Conservation (phyloP, 2,888 invertebrate species). For the Synergus umbraculus region DNA sequence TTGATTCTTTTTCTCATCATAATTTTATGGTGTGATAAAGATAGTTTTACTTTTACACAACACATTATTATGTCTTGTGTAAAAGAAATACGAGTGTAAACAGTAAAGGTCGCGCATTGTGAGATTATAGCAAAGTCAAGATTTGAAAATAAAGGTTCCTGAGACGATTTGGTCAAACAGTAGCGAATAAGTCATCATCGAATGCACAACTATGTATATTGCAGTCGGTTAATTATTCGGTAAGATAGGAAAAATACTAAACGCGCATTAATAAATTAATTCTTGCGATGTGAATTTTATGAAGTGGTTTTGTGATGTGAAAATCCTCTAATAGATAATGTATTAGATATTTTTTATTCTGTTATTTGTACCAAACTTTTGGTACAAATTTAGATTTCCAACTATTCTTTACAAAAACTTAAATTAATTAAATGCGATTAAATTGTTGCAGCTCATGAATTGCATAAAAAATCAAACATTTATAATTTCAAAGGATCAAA, state of each 20-base stretch:
- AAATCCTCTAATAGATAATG: neutral
- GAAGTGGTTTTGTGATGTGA: neutral
- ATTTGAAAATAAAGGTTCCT: neutral
- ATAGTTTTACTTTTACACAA: too few relatives aligned
- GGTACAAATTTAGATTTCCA: too few relatives aligned
- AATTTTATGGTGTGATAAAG: too few relatives aligned
- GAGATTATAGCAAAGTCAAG: neutral
- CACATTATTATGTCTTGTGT: neutral
- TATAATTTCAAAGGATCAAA: too few relatives aligned
- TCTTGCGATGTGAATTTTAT: neutral
- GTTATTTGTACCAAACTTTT: too few relatives aligned
- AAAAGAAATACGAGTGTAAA: neutral
- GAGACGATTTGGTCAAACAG: neutral
- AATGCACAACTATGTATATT: slow-evolving; percentile 42
- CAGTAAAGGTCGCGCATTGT: neutral
- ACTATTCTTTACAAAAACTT: too few relatives aligned
- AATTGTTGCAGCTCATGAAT: too few relatives aligned
- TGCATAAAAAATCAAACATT: too few relatives aligned
- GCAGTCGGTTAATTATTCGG: neutral
- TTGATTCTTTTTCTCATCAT: too few relatives aligned
- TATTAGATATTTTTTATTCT: neutral
- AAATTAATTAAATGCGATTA: too few relatives aligned
- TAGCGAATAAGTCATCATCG: slow-evolving; percentile 45
- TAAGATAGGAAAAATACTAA: neutral
- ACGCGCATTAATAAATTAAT: neutral